phyloP scores from a whole-genome alignment of 2,888 invertebrate species.

The Agonopterix heracliana region DNA sequence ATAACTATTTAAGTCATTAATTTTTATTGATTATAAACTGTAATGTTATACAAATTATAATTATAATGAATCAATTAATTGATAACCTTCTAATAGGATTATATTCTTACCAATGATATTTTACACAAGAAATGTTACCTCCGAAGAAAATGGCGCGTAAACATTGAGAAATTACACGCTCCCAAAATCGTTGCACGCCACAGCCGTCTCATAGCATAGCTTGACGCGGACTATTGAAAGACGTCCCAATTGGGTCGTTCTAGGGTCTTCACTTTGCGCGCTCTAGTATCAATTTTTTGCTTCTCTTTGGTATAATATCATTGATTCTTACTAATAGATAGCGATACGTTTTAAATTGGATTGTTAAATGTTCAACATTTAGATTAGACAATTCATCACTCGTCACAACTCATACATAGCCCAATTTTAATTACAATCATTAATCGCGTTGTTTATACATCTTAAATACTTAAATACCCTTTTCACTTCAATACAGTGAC shows the following conservation, averaged over 20 bases:
- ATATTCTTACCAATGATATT: background rate
- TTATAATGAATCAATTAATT: background rate
- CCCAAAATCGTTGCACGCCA: background rate
- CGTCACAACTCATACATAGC: constrained; percentile 7
- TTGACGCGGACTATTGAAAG: too few species aligned
- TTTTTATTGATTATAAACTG: background rate
- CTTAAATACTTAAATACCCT: constrained; percentile 40
- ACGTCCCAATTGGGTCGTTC: too few species aligned
- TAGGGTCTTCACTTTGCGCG: too few species aligned
- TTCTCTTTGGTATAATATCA: too few species aligned
- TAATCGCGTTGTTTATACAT: background rate
- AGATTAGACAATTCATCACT: constrained; percentile 7
- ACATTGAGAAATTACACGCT: too few species aligned
- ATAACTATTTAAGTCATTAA: constrained; percentile 10
- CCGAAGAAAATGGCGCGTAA: background rate
- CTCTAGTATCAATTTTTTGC: too few species aligned
- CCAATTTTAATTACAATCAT: background rate
- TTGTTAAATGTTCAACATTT: constrained; percentile 3
- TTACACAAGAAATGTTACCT: constrained; percentile 2
- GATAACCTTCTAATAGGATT: background rate
- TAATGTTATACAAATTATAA: constrained; percentile 1
- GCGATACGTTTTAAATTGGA: background rate
- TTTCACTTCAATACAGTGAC: constrained; percentile 36
- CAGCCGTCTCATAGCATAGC: too few species aligned
- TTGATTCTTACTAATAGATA: constrained; percentile 1